Conservation (phyloP, 2,888 invertebrate genomes). For the Orthosia incerta region DNA sequence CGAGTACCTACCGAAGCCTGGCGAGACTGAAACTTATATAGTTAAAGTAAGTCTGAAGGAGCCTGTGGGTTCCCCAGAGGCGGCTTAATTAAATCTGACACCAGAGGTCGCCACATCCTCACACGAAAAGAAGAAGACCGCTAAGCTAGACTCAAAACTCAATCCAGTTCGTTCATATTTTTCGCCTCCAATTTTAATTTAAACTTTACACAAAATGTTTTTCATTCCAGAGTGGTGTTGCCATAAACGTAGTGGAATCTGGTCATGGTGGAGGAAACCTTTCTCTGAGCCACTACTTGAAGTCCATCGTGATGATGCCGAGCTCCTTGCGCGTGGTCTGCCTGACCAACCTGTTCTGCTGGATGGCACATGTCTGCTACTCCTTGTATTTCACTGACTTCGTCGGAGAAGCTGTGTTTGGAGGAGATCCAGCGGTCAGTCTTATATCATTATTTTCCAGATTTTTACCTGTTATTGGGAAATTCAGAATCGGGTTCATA, state of each 20-base stretch:
- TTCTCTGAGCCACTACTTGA: conserved; percentile 95
- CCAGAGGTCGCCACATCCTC: no score
- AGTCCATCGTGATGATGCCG: conserved; percentile 98
- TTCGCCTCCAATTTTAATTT: not conserved
- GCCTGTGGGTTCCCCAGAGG: no score
- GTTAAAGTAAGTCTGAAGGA: no score
- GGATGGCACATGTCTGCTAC: conserved; percentile 99
- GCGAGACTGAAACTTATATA: no score
- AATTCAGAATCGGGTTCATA: not conserved
- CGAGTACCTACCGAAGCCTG: no score
- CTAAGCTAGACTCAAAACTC: no score
- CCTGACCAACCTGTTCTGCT: conserved; percentile 98
- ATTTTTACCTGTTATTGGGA: not conserved
- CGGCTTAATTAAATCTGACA: no score
- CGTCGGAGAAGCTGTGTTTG: conserved; percentile 97
- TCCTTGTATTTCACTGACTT: conserved; percentile 99
- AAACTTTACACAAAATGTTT: not conserved
- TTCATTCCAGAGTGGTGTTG: conserved; percentile 68
- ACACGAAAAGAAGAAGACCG: no score
- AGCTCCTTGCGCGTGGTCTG: conserved; percentile 96
- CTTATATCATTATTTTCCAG: not conserved
- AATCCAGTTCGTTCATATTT: no score
- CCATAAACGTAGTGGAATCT: conserved; percentile 69
- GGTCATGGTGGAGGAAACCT: conserved; percentile 76
- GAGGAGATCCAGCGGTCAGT: conserved; percentile 95